Evolutionary conservation across 2,797 vertebrate genomes (phyloP).

Genomic region (Alosa sapidissima): DNA sequence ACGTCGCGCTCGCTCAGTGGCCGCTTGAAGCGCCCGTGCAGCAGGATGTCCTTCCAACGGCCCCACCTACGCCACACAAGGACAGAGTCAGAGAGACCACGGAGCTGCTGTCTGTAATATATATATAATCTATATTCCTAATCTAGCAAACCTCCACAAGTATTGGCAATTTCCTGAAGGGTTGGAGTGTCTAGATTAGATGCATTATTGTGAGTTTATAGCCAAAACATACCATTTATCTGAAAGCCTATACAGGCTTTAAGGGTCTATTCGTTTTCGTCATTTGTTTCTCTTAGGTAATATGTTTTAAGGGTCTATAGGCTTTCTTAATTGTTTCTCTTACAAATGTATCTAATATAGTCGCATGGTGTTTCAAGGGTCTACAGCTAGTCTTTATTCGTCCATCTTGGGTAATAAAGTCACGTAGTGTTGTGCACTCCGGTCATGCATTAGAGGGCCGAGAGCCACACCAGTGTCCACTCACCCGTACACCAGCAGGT

Average conservation of each 20-base stretch:
- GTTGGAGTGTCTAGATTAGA: not conserved
- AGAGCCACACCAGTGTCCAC: not conserved
- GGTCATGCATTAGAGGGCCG: not conserved
- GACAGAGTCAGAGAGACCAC: not conserved
- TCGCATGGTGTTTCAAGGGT: not conserved
- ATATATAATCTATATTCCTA: not conserved
- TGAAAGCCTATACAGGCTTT: not conserved
- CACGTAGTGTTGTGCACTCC: too few relatives aligned
- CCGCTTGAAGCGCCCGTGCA: constrained; percentile 96
- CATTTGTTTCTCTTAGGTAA: too few relatives aligned
- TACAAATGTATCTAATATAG: not conserved
- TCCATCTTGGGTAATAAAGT: too few relatives aligned
- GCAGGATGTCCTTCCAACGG: constrained; percentile 95
- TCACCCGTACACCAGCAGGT: constrained; percentile 96
- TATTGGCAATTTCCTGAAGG: not conserved
- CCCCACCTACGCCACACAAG: constrained; percentile 81
- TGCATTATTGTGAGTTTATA: not conserved
- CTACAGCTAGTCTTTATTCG: too few relatives aligned
- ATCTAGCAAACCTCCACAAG: not conserved
- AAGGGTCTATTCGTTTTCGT: not conserved
- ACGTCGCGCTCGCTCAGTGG: constrained; percentile 92
- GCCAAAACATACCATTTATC: not conserved
- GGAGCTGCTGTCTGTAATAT: not conserved
- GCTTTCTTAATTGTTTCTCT: not conserved
- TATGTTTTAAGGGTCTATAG: not conserved